Evolutionary conservation across 1,140 invertebrate species (phyloP).

Genomic region (Achroia grisella): DNA sequence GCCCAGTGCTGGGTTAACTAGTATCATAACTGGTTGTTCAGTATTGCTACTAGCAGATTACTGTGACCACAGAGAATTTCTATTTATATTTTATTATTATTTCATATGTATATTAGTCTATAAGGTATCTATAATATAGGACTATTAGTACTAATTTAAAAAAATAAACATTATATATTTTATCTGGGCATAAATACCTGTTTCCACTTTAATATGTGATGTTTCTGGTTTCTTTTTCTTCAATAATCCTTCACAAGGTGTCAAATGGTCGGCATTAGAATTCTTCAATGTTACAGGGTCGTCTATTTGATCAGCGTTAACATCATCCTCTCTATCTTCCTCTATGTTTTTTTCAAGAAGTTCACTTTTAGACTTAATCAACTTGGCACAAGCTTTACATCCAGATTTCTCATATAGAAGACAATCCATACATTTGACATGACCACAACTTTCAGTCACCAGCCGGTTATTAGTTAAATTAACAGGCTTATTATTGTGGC

Average conservation of each 20-base stretch:
- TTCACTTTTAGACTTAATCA: not conserved
- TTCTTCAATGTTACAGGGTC: not conserved
- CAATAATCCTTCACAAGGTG: not conserved
- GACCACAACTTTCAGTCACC: constrained; percentile 73
- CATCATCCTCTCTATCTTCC: not conserved
- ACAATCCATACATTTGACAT: constrained; percentile 73
- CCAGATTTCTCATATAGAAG: constrained; percentile 66
- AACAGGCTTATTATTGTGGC: constrained; percentile 49
- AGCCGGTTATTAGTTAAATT: constrained; percentile 69
- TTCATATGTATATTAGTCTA: too few species aligned
- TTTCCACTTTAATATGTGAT: constrained; percentile 49
- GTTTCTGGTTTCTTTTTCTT: constrained; percentile 45
- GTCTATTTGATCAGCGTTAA: not conserved
- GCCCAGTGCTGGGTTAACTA: too few species aligned
- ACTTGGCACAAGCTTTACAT: constrained; percentile 48
- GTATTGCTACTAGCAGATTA: too few species aligned
- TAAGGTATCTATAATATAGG: too few species aligned
- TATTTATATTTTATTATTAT: too few species aligned
- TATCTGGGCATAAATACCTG: constrained; percentile 19
- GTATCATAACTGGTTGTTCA: too few species aligned
- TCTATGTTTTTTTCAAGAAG: not conserved
- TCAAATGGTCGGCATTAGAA: not conserved
- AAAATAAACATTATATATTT: too few species aligned
- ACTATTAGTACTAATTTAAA: too few species aligned
- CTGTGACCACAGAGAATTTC: too few species aligned